Base-by-base conservation (phyloP, 2,797 vertebrate genomes). In the Geotrypetes seraphini region DNA sequence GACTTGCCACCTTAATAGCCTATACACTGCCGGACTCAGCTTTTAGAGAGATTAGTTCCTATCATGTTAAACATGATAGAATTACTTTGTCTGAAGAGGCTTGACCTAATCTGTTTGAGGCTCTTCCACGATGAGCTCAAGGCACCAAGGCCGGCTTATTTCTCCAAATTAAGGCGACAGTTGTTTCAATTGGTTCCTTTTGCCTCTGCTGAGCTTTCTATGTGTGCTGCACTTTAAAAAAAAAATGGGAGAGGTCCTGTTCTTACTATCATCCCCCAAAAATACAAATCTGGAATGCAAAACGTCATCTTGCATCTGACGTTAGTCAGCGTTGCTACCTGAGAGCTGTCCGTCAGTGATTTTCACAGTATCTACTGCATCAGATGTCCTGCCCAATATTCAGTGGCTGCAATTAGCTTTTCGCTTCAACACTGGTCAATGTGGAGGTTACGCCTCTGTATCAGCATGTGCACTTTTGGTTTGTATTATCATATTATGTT, bases 101-200 rank as follows among this genome's bases (percentile, higher is more conserved):
- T 47, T 67, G 67, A 73, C 63, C 60, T 64, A 62, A 73, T 69
- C 57, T 68, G 57, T 57, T 57, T 33, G 53, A 57, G 48, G 48
- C 33, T 72, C 61, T 53, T 42, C 39, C 45, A 43, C 41, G 64
- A n/a, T n/a, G n/a, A n/a, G n/a, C n/a, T n/a, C 48, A 64, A 38
- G 48, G 49, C 36, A 38, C 46, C 26, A 39, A 47, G 22, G 36
- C 36, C 31, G 35, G 25, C 52, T 54, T 71, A 52, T 63, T 68
- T 55, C 49, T 50, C 40, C 47, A 53, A 55, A 66, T 60, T 54
- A 46, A 50, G 42, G 49, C 22, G 47, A 50, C 50, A 47, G 60
- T 51, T 20, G 47, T 50, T 58, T 53, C 56, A 63, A 53, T 31
- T 33, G 33, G 23, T 42, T 52, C 15, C 54, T 49, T 37, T 25